Base-by-base conservation (phyloP, 1,140 invertebrate genomes). In the Zophobas atratus region DNA sequence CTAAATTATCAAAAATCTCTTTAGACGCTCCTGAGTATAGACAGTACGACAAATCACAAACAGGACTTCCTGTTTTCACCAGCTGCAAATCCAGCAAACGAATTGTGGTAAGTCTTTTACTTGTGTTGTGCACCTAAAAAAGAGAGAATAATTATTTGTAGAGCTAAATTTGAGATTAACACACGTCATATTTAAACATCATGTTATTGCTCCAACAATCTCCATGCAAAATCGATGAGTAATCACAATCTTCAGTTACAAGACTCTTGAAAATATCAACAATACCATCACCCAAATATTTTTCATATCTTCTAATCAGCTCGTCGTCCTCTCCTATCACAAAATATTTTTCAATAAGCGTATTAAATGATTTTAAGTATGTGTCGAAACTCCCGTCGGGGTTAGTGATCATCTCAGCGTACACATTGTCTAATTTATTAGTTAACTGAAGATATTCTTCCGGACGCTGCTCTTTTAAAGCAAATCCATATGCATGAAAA, bases 131-230 rank as follows among this genome's bases (percentile, higher is more conserved):
- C 20, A 63, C 57, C 57, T 75, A 6, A 43, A 63, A 63, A 51
- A 60, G 20, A 20, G 20, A 75, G 6, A 67, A 20, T 20, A 20
- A 20, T 20, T 20, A 20, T 20, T 20, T 20, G 20, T 20, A 20
- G 20, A 20, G 20, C 20, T 20, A 20, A 20, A 20, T 20, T 20
- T 20, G 20, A 20, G 20, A 20, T 20, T 20, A 20, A 20, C 20
- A 20, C 20, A 84, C 85, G 70, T 86, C 78, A 79, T 90, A 90
- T 84, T 88, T 88, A 81, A 89, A 90, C 84, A 90, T 85, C 77
- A 90, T 88, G 77, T 90, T 90, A 76, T 89, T 90, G 2, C 87
- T 86, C 89, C 89, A 90, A 8, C 88, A 88, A 79, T 90, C 89
- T 6, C 89, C 89, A 77, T 90, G 89, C 63, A 86, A 85, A 6